Conservation (phyloP, 1,140 invertebrate species). For the Drosophila nikananu region DNA sequence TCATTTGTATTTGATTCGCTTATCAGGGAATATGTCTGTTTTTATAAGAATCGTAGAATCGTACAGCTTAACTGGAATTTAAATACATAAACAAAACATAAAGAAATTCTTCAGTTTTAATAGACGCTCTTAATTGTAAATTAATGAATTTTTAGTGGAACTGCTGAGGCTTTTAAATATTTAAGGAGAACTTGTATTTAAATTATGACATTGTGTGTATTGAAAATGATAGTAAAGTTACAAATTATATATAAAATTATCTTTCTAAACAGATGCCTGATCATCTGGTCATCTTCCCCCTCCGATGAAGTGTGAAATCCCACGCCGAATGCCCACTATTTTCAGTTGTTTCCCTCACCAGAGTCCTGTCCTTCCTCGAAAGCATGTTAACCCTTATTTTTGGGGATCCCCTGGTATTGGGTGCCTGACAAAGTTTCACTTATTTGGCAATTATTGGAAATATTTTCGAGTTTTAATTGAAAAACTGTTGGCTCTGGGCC, state of each 20-base stretch:
- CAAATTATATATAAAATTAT: background rate
- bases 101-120: background rate
- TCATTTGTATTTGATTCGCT: background rate
- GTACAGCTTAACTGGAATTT: background rate
- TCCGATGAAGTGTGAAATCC: conserved; percentile 5
- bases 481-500: conserved; percentile 49
- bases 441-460: conserved; percentile 67
- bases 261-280: background rate
- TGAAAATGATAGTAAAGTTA: background rate
- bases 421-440: conserved; percentile 49
- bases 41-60: background rate
- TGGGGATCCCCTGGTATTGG: background rate
- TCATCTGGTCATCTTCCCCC: background rate
- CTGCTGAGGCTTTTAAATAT: background rate
- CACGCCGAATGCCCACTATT: background rate
- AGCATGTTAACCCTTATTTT: conserved; percentile 27
- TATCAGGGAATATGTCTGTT: background rate
- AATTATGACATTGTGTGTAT: background rate
- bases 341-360: background rate
- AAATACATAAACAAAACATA: background rate
- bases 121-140: background rate
- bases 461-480: conserved; percentile 71
- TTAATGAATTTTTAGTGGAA: background rate
- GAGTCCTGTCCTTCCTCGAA: conserved; percentile 6
- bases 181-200: background rate